Evolutionary conservation across 1,140 invertebrate species (phyloP), one percentile per base, ranked within the genome.

Genomic region (Goniozus legneri): DNA sequence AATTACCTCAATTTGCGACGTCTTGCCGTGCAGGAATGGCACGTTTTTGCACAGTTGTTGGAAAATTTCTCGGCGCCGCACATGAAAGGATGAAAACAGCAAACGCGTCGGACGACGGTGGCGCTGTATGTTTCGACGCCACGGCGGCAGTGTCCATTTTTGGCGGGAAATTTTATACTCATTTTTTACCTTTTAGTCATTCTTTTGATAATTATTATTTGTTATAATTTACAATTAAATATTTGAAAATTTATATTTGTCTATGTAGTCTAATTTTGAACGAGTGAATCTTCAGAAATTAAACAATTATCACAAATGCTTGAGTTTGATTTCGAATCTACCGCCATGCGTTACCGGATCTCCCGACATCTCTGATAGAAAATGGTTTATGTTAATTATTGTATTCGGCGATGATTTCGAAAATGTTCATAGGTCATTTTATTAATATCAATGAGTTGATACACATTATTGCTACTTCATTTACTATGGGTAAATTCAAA

Each of bases 71-170:
- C 47, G 52, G 56, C 45, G 49, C 47, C 49, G 52, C 40, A 44
- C 46, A 44, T 52, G 47, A 54, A 52, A 50, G 33, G 35, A 65
- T 56, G 65, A 65, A 65, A 67, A 70, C 64, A 65, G 65, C 58
- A 51, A 56, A 52, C 64, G 66, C 65, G 65, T 71, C 66, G 50
- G 52, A 37, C 58, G 64, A 67, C 44, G 38, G 57, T 67, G 46
- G 64, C 65, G 65, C 64, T 52, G 52, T 50, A 38, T 46, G 45
- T 52, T 38, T 43, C 34, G 46, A 37, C 40, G 52, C 50, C 51
- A 47, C 58, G 50, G 32, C 41, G 38, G 47, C 53, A 59, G 49
- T 32, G 43, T 41, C 16, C 13, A 12, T 21, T 22, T 67, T 67
- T 65, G 60, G 64, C 64, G 64, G 60, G 57, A 64, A 63, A 42